Evolutionary conservation across 2,888 invertebrate species (phyloP).

Genomic region (Phaedon cochleariae): DNA sequence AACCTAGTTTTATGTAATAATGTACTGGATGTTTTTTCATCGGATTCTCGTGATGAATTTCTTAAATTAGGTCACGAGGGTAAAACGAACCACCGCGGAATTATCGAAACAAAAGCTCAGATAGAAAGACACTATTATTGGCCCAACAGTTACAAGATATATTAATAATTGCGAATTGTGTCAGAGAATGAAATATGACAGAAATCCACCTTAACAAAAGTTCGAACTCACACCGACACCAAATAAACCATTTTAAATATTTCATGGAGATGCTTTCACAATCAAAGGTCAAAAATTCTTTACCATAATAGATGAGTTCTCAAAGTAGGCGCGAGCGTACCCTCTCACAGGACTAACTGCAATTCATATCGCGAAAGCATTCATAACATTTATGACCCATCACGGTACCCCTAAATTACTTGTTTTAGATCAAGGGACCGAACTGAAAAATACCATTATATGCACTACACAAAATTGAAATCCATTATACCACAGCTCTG

Average conservation of each 20-base stretch:
- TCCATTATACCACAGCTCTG: conserved; percentile 22
- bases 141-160: conserved; percentile 30
- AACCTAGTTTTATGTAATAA: background rate
- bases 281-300: conserved; percentile 16
- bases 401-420: conserved; percentile 20
- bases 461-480: conserved; percentile 27
- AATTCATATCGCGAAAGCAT: background rate
- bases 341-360: background rate
- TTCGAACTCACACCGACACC: conserved; percentile 33
- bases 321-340: conserved; percentile 11
- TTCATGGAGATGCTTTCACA: conserved; percentile 32
- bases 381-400: conserved; percentile 16
- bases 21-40: background rate
- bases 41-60: too few relatives aligned
- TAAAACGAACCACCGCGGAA: conserved; percentile 15
- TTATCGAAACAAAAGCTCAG: conserved; percentile 29
- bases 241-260: conserved; percentile 37
- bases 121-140: conserved; percentile 33
- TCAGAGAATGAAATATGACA: conserved; percentile 35
- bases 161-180: conserved; percentile 40
- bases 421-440: conserved; percentile 22
- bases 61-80: background rate
- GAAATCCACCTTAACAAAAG: conserved; percentile 21
- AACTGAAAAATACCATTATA: conserved; percentile 23
- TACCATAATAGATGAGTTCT: conserved; percentile 30